Evolutionary conservation across 2,888 invertebrate species (phyloP).

Genomic region (Eilema griseolum): DNA sequence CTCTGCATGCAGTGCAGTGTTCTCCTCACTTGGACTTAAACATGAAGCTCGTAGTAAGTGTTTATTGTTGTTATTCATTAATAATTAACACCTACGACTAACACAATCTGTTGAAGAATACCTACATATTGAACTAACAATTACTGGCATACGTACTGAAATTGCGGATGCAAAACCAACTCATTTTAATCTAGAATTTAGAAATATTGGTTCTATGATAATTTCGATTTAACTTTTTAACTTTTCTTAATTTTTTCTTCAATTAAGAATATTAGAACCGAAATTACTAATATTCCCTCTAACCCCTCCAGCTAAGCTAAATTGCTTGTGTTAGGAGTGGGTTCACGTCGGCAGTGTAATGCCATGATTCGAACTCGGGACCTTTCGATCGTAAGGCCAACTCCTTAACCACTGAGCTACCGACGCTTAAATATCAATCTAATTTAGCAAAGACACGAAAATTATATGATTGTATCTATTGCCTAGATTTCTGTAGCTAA

Average conservation of each 20-base stretch:
- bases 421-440: no score
- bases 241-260: no score
- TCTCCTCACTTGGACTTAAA: slow-evolving; percentile 32
- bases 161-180: background rate
- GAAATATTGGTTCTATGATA: background rate
- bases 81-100: slow-evolving; percentile 1
- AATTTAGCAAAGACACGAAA: background rate
- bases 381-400: no score
- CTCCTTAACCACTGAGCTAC: no score
- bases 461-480: background rate
- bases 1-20: slow-evolving; percentile 48
- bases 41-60: slow-evolving; percentile 74
- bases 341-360: no score
- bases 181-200: background rate
- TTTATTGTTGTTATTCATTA: slow-evolving; percentile 5
- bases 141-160: background rate
- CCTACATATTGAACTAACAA: background rate
- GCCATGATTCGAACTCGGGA: no score
- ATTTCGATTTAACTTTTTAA: no score
- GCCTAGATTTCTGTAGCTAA: background rate
- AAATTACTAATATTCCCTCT: no score
- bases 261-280: no score
- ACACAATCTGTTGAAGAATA: background rate
- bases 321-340: no score
- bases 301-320: no score